Evolutionary conservation across 2,888 invertebrate species (phyloP).

Genomic region (Dryocosmus kuriphilus): DNA sequence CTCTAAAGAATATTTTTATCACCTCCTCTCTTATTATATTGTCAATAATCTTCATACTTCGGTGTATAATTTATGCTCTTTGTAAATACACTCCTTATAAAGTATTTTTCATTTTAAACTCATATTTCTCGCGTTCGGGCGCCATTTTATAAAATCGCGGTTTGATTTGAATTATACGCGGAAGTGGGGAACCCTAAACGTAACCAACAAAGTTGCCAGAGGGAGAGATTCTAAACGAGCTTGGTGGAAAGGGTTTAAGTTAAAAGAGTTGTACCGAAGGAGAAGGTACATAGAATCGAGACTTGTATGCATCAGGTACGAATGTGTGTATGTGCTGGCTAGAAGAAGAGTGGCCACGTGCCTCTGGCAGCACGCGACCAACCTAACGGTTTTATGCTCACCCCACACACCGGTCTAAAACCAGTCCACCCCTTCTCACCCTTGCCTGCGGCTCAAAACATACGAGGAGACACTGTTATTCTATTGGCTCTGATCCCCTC

Average conservation of each 20-base stretch:
- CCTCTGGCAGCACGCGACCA: constrained; percentile 75
- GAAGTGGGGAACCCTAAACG: constrained; percentile 26
- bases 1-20: not conserved
- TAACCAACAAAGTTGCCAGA: constrained; percentile 16
- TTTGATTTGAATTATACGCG: constrained; percentile 35
- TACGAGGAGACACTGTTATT: constrained; percentile 73
- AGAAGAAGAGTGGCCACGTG: constrained; percentile 72
- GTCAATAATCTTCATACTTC: not conserved
- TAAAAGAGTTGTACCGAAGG: constrained; percentile 6
- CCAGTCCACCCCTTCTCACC: constrained; percentile 75
- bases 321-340: constrained; percentile 57
- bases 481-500: constrained; percentile 70
- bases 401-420: constrained; percentile 70
- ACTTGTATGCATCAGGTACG: constrained; percentile 43
- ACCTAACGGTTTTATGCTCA: constrained; percentile 76
- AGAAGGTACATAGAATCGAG: constrained; percentile 38
- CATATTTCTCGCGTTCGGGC: not conserved
- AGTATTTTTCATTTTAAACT: too few species aligned
- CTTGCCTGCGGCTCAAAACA: constrained; percentile 71
- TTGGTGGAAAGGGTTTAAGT: constrained; percentile 43
- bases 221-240: constrained; percentile 42
- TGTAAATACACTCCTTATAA: too few species aligned
- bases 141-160: constrained; percentile 42
- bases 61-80: not conserved
- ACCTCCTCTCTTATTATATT: not conserved